A percentile compares a stretch with the other conserved stretches of the same genome.
Conservation (phyloP, 2,797 vertebrate genomes). For the Eremophila alpestris region DNA sequence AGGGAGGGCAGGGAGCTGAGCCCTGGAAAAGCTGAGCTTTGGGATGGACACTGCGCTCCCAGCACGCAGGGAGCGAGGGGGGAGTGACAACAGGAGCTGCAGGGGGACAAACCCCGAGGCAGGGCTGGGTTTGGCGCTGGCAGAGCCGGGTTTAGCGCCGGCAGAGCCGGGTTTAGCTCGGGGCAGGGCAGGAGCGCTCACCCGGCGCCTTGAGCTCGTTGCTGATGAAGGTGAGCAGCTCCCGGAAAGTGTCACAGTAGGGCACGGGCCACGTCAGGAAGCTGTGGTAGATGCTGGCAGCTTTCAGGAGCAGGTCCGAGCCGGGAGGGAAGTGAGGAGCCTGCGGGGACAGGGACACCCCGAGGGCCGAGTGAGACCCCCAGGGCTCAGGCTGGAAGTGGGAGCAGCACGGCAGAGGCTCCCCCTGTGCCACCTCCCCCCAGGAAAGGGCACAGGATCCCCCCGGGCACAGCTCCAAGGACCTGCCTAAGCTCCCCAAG, state of each 20-base stretch:
- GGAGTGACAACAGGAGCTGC: not conserved
- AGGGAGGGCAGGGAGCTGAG: not conserved
- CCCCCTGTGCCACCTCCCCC: not conserved
- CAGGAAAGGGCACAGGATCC: not conserved
- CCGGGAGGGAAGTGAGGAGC: constrained; percentile 86
- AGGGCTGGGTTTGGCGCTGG: not conserved
- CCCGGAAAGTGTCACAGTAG: constrained; percentile 86
- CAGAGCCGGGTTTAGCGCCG: not conserved
- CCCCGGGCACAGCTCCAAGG: not conserved
- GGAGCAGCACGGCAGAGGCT: not conserved
- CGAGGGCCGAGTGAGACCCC: accelerated
- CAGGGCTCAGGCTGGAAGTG: not conserved
- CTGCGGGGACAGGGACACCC: constrained; percentile 52
- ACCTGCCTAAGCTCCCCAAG: not conserved
- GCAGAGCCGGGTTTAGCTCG: too few species aligned
- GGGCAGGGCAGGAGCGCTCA: constrained; percentile 28
- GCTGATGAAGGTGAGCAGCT: constrained; percentile 87
- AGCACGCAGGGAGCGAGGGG: not conserved
- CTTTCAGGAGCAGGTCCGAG: constrained; percentile 83
- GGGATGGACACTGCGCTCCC: accelerated
- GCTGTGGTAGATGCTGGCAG: constrained; percentile 81
- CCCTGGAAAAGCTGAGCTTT: not conserved
- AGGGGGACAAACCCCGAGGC: accelerated
- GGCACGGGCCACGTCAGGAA: constrained; percentile 96
- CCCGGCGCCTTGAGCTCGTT: constrained; percentile 91